phyloP scores from a whole-genome alignment of 2,797 vertebrate species.

The Tokudaia muenninki region DNA sequence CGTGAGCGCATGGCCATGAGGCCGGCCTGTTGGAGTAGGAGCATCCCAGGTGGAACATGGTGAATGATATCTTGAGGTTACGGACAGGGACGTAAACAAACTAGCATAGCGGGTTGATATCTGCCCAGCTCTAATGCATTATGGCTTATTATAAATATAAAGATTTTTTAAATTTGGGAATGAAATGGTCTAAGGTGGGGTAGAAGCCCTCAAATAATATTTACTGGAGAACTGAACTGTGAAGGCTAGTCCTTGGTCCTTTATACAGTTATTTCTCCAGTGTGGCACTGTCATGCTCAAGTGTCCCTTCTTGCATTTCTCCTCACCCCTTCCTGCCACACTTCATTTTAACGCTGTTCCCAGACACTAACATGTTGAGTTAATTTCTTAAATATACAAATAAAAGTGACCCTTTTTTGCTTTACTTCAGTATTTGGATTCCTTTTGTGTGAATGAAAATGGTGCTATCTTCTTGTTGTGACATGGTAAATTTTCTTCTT shows the following conservation, averaged over 20 bases:
- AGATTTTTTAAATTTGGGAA: too few relatives aligned
- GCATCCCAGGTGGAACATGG: too few relatives aligned
- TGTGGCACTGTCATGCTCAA: neutral
- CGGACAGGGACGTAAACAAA: too few relatives aligned
- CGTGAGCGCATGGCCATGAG: too few relatives aligned
- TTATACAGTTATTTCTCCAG: neutral
- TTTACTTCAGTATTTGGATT: neutral
- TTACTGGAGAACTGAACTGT: neutral
- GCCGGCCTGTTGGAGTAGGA: too few relatives aligned
- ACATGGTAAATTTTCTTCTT: neutral
- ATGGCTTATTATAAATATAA: too few relatives aligned
- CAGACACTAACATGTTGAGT: neutral
- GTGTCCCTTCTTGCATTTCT: neutral
- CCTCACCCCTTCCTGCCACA: neutral
- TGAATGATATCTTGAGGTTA: too few relatives aligned
- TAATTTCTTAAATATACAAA: conserved; percentile 20
- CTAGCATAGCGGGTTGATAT: too few relatives aligned
- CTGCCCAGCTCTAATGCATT: too few relatives aligned
- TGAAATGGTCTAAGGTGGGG: too few relatives aligned
- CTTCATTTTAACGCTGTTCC: neutral
- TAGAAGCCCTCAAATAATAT: too few relatives aligned
- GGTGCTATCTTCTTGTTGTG: neutral
- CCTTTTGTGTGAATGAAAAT: neutral
- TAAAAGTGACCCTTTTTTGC: neutral
- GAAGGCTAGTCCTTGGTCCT: neutral